Base-by-base conservation (phyloP, 2,797 vertebrate genomes). In the Neosilurus mollespiculum region DNA sequence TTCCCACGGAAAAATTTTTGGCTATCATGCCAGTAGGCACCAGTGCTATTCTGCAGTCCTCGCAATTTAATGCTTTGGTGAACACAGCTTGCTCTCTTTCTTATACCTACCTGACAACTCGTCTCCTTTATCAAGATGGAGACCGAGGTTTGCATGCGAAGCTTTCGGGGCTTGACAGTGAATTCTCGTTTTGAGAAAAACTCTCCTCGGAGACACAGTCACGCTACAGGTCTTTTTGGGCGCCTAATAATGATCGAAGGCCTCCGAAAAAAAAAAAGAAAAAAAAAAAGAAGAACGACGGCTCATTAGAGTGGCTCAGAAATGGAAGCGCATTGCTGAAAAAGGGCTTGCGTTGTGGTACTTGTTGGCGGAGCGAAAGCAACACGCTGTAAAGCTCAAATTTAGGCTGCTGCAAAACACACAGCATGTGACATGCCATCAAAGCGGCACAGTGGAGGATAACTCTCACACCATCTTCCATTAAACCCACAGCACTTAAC, bases 41-140 rank as follows among this genome's bases (percentile, higher is more conserved):
- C 64, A 26, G 61, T 26, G 78, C 76, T 59, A 54, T 83, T 84
- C 83, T 61, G 71, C 69, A 86, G 26, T 37, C 81, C 62, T 86
- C 78, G 82, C 80, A 87, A 87, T 89, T 87, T 83, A 85, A 87
- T 83, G 87, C 80, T 88, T 88, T 88, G 78, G 80, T 86, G 83
- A 81, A 83, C 69, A 87, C 80, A 83, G 76, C 72, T 71, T 66
- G 77, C 61, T 30, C 34, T 72, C 18, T 81, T 76, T 81, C 58
- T 82, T 26, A 9, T 69, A 86, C 59, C 84, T 58, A 64, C 58
- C 59, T 62, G 70, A 84, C 80, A 82, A 64, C 43, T 80, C 73
- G 43, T 73, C 58, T 82, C 62, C 62, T 71, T 82, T 56, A 59
- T 43, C 34, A 15, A 56, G 66, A 78, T 70, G 65, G 34, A 78